phyloP scores from a whole-genome alignment of 1,140 invertebrate species.

The Drosophila sp. region DNA sequence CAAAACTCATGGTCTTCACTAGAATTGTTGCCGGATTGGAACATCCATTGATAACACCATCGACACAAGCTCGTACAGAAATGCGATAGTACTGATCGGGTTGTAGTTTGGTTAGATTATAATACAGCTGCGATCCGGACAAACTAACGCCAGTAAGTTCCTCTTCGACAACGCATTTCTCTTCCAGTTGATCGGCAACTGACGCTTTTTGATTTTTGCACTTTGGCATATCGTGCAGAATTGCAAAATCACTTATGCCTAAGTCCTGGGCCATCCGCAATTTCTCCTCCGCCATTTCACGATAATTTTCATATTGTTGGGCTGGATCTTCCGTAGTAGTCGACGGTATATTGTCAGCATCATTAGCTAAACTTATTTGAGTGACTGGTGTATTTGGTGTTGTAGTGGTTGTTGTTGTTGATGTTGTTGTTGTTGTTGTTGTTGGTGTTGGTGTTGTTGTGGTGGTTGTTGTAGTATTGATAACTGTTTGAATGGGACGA shows the following conservation, averaged over 20 bases:
- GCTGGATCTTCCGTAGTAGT: not conserved
- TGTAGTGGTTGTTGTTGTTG: not conserved
- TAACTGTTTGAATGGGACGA: not conserved
- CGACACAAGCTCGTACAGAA: conserved; percentile 63
- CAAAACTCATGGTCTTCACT: conserved; percentile 46
- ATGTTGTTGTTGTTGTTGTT: conserved; percentile 1
- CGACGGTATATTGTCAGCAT: not conserved
- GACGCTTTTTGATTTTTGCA: conserved; percentile 50
- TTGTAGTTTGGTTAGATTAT: conserved; percentile 38
- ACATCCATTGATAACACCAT: conserved; percentile 65
- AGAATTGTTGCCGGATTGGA: conserved; percentile 53
- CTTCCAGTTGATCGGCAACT: conserved; percentile 49
- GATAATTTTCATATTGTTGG: conserved; percentile 40
- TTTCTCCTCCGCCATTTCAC: conserved; percentile 26
- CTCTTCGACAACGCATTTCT: conserved; percentile 61
- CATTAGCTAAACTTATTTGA: not conserved
- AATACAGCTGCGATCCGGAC: conserved; percentile 52
- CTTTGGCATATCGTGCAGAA: conserved; percentile 40
- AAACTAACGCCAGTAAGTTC: conserved; percentile 36
- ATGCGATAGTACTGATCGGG: conserved; percentile 58
- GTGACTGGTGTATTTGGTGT: not conserved
- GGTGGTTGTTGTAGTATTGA: not conserved
- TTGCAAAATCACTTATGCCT: conserved; percentile 28
- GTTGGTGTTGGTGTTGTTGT: not conserved
- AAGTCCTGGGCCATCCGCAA: conserved; percentile 51